Base-by-base conservation (phyloP, 2,797 vertebrate species). In the Thunnus albacares region DNA sequence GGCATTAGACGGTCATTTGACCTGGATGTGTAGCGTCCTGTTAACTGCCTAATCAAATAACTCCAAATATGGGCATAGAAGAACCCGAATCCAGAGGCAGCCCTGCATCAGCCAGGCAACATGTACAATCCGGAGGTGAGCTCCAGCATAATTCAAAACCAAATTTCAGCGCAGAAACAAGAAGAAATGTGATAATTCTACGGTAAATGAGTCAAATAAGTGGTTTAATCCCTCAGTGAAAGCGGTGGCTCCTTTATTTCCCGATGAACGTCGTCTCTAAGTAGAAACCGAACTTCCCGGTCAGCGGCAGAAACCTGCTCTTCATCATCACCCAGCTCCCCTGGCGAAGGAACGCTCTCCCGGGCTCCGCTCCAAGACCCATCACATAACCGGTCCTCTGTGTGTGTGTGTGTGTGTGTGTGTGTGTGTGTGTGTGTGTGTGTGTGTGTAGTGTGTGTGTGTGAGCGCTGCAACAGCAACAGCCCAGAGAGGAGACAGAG, bases 341-440 rank as follows among this genome's bases (percentile, higher is more conserved):
- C 93, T 56, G 64, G 70, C 71, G 79, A 87, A 77, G 68, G 83
- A 87, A 69, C 26, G 83, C 83, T 84, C 78, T 80, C 83, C 90
- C 15, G 83, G 87, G 91, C 85, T 81, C 87, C 80, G 79, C 84
- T 87, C 92, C 90, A 84, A 90, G 85, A 90, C 94, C 95, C 95
- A 96, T 96, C 92, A 90, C 94, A 87, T 83, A 57, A 83, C 75
- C 81, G 71, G 52, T 71, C 87, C 75, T 64, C 20, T 80, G 80
- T 64, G 73, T 71, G 59, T 51, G 18, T 8, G 47, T 20, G 47
- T n/a, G 47, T 24, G 53, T 56, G 24, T 24, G 53, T 56, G 22
- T 14, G 22, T 56, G 22, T 12, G 53, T 24, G 53, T 12, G 22
- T 55, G 53, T 26, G 47, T 59, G 30, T 35, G 28, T 18, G 5